Evolutionary conservation across 2,797 vertebrate species (phyloP).

Genomic region (Sebastes cheni): DNA sequence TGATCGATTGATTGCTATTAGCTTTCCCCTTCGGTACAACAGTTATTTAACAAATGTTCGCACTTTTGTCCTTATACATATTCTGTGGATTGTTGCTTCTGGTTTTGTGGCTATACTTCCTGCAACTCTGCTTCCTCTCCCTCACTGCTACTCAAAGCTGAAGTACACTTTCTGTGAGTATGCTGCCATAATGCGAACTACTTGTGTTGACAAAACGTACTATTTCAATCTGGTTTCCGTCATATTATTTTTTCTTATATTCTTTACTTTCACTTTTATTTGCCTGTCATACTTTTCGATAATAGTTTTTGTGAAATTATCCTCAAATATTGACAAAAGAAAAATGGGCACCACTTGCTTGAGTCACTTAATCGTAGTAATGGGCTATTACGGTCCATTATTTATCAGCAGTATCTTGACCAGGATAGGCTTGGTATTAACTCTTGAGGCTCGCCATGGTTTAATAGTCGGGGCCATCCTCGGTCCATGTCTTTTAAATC

Average conservation of each 20-base stretch:
- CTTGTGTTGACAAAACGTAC: not conserved
- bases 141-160: not conserved
- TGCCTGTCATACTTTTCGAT: slow-evolving; percentile 29
- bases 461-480: not conserved
- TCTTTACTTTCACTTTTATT: slow-evolving; percentile 23
- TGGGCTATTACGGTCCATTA: slow-evolving; percentile 5
- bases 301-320: slow-evolving; percentile 6
- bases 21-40: slow-evolving; percentile 32
- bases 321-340: not conserved
- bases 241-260: not conserved
- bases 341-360: slow-evolving; percentile 37
- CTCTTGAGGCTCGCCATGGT: not conserved
- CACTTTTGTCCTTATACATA: not conserved
- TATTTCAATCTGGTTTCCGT: slow-evolving; percentile 16
- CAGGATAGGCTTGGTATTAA: slow-evolving; percentile 24
- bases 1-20: slow-evolving; percentile 24
- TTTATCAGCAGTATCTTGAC: slow-evolving; percentile 5
- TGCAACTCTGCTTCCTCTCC: not conserved
- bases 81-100: not conserved
- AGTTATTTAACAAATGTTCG: slow-evolving; percentile 20
- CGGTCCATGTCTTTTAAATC: slow-evolving; percentile 33
- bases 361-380: slow-evolving; percentile 38
- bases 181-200: slow-evolving; percentile 3
- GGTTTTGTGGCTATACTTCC: not conserved
- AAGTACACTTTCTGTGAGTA: slow-evolving; percentile 36